Percentiles rank a stretch among this genome's conserved stretches.
Evolutionary conservation across 2,113 vertebrate genomes (phyloP).

Genomic region (Aphelocoma coerulescens): DNA sequence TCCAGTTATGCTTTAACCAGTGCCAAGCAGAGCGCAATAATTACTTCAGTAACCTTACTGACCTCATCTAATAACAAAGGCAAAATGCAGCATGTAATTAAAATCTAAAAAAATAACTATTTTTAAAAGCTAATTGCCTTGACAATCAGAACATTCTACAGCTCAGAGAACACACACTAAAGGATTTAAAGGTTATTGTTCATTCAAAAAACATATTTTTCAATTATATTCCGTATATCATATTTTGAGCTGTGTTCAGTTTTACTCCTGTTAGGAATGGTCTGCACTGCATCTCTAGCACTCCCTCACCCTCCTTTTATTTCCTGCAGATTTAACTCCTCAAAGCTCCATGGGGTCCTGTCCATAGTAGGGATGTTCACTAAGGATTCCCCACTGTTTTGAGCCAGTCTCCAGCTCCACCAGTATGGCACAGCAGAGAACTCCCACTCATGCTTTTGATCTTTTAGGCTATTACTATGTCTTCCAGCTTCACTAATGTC

Average conservation of each 20-base stretch:
- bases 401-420: neutral
- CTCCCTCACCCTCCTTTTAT: neutral
- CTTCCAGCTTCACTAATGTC: slow-evolving; percentile 8
- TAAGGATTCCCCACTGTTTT: slow-evolving; percentile 25
- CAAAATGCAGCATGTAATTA: slow-evolving; percentile 70
- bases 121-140: slow-evolving; percentile 65
- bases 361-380: neutral
- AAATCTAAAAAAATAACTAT: slow-evolving; percentile 61
- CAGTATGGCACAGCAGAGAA: neutral
- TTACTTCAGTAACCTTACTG: slow-evolving; percentile 69
- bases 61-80: slow-evolving; percentile 66
- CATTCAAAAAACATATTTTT: slow-evolving; percentile 29
- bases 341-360: neutral
- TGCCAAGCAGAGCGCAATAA: slow-evolving; percentile 70
- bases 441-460: neutral
- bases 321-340: slow-evolving; percentile 40
- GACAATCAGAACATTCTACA: slow-evolving; percentile 52
- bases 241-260: neutral
- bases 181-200: slow-evolving; percentile 42
- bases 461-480: neutral
- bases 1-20: slow-evolving; percentile 64
- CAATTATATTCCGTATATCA: neutral
- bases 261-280: slow-evolving; percentile 33
- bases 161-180: slow-evolving; percentile 32
- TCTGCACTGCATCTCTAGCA: slow-evolving; percentile 16